Conservation (phyloP, 2,113 vertebrate species). For the Ophiodon elongatus region DNA sequence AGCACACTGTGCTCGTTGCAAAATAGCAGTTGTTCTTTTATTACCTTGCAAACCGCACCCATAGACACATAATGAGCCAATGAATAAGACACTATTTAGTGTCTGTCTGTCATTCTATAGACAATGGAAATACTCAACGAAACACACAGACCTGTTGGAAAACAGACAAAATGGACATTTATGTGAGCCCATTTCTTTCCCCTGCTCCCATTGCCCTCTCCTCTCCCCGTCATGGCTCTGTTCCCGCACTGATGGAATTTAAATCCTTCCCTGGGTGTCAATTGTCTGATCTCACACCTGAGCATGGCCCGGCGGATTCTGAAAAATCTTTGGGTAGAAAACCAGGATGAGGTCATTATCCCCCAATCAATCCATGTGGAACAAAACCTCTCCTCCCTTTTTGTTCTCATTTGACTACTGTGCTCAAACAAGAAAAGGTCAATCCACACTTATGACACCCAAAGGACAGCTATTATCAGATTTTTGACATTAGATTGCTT, state of each 20-base stretch:
- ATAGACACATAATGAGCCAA: not conserved
- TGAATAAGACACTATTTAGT: not conserved
- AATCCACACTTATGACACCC: conserved; percentile 39
- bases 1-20: conserved; percentile 20
- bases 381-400: conserved; percentile 50
- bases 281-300: conserved; percentile 56
- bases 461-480: conserved; percentile 24
- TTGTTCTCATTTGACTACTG: conserved; percentile 53
- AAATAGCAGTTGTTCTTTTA: conserved; percentile 26
- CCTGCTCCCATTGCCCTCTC: conserved; percentile 6
- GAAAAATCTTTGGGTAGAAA: conserved; percentile 55
- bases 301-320: conserved; percentile 37
- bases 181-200: not conserved
- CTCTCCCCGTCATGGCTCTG: conserved; percentile 13
- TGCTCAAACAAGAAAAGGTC: conserved; percentile 56
- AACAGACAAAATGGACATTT: not conserved
- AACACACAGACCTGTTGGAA: not conserved
- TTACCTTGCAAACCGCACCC: not conserved
- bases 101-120: not conserved
- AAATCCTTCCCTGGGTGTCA: conserved; percentile 58
- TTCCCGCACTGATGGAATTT: conserved; percentile 47
- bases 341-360: conserved; percentile 53
- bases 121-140: not conserved
- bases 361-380: conserved; percentile 38
- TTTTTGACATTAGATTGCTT: conserved; percentile 33